phyloP scores from a whole-genome alignment of 2,113 vertebrate genomes.

The Anhinga anhinga region DNA sequence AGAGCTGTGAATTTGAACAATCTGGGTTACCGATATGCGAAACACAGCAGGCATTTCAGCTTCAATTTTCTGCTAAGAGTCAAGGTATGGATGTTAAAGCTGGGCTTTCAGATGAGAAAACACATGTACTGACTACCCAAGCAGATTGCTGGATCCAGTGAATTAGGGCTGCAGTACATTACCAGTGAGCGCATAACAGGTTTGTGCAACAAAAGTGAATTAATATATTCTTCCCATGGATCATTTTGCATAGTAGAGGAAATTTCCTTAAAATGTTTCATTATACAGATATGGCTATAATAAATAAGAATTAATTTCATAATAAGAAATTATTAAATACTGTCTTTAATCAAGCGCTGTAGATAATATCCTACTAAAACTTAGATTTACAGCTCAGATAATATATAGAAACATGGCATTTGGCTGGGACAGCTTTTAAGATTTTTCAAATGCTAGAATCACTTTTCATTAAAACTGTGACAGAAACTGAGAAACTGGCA shows the following conservation, averaged over 20 bases:
- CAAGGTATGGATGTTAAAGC: not conserved
- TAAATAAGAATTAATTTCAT: not conserved
- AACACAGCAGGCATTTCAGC: constrained; percentile 1
- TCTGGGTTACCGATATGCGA: not conserved
- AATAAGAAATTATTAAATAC: not conserved
- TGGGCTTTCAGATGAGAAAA: not conserved
- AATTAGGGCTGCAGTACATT: not conserved
- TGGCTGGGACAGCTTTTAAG: constrained; percentile 53
- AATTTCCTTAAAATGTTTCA: not conserved
- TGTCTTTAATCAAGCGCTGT: not conserved
- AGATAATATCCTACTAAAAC: not conserved
- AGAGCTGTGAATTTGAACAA: not conserved
- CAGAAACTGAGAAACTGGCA: constrained; percentile 62
- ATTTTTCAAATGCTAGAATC: constrained; percentile 56
- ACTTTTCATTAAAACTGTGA: constrained; percentile 65
- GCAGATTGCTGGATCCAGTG: not conserved
- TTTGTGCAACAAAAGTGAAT: not conserved
- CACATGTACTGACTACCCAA: not conserved
- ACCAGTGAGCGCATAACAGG: not conserved
- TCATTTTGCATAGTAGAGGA: not conserved
- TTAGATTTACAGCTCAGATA: constrained; percentile 13
- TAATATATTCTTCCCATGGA: not conserved
- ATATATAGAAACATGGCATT: constrained; percentile 59
- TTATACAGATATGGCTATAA: not conserved
- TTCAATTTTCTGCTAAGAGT: constrained; percentile 3